Percentiles rank a stretch among this genome's conserved stretches.
These are phyloP conservation scores for Electrona antarctica DNA, from an alignment of 2,113 vertebrate genomes.

Conservation along the genomic window DNA sequence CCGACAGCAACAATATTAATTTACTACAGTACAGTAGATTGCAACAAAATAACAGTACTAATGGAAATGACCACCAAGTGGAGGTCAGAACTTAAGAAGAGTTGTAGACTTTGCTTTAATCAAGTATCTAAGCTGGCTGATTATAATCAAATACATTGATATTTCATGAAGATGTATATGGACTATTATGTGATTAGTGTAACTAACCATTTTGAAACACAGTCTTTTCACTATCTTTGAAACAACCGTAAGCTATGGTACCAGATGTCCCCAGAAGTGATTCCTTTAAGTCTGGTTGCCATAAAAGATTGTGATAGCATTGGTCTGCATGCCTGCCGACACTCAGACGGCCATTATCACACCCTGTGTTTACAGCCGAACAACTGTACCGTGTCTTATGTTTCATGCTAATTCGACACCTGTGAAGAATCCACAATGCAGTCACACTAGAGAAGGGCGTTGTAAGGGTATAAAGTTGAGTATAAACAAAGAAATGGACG, in stretches of 20 bases:
- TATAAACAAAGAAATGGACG: constrained; percentile 5
- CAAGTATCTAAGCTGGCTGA: constrained; percentile 5
- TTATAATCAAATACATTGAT: constrained; percentile 22
- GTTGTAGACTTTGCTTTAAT: constrained; percentile 9
- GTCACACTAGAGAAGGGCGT: neutral
- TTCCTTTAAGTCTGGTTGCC: neutral
- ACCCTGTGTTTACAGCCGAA: constrained; percentile 8
- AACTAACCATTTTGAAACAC: too few species aligned
- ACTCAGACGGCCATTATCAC: neutral
- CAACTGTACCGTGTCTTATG: neutral
- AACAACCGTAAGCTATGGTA: too few species aligned
- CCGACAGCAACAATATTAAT: too few species aligned
- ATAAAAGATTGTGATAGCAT: too few species aligned
- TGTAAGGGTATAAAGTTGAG: neutral
- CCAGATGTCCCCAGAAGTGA: too few species aligned
- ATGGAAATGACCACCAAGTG: constrained; percentile 2
- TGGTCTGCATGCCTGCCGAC: too few species aligned
- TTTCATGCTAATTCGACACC: neutral
- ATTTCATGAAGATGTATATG: constrained; percentile 7
- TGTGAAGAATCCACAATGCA: neutral
- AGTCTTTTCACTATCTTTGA: too few species aligned
- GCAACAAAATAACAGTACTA: neutral
- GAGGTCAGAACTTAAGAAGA: too few species aligned
- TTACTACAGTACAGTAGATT: too few species aligned
- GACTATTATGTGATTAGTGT: too few species aligned